These are phyloP conservation scores for Wiebesia pumilae DNA, from an alignment of 1,140 invertebrate genomes.

Conservation along the genomic window DNA sequence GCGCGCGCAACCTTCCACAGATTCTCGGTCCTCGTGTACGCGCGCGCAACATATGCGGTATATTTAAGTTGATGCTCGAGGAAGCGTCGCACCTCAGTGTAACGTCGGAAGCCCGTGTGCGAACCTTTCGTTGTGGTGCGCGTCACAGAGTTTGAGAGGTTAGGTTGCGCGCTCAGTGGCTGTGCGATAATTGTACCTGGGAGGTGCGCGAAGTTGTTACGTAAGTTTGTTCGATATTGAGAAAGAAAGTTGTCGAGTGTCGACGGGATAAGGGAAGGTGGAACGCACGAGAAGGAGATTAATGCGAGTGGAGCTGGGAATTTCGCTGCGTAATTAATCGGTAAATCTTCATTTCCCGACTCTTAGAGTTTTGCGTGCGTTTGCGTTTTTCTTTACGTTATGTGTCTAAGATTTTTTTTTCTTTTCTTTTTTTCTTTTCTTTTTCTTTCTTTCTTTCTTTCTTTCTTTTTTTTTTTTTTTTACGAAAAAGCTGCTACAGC, in stretches of 20 bases:
- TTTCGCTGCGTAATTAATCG: slow-evolving; percentile 1
- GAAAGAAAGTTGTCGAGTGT: not conserved
- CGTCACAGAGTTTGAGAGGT: not conserved
- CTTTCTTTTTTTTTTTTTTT: not conserved
- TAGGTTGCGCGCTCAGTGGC: not conserved
- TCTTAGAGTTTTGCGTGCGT: not conserved
- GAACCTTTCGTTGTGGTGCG: not conserved
- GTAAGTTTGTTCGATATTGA: not conserved
- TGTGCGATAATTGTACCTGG: not conserved
- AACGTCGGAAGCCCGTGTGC: not conserved
- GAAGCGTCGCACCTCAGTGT: slow-evolving; percentile 58
- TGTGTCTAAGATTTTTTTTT: too few species aligned
- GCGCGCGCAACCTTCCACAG: slow-evolving; percentile 18
- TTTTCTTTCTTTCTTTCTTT: not conserved
- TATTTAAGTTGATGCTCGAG: slow-evolving; percentile 59
- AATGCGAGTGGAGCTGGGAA: not conserved
- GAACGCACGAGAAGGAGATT: not conserved
- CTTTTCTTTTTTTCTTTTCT: slow-evolving; percentile 2
- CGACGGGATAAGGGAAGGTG: not conserved
- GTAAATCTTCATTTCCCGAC: not conserved
- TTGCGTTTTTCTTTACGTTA: not conserved
- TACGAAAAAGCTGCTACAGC: not conserved
- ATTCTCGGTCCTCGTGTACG: slow-evolving; percentile 55
- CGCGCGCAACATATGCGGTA: not conserved
- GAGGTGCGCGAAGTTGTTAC: not conserved